phyloP scores from a whole-genome alignment of 2,113 vertebrate genomes.

The Hyperoodon ampullatus region DNA sequence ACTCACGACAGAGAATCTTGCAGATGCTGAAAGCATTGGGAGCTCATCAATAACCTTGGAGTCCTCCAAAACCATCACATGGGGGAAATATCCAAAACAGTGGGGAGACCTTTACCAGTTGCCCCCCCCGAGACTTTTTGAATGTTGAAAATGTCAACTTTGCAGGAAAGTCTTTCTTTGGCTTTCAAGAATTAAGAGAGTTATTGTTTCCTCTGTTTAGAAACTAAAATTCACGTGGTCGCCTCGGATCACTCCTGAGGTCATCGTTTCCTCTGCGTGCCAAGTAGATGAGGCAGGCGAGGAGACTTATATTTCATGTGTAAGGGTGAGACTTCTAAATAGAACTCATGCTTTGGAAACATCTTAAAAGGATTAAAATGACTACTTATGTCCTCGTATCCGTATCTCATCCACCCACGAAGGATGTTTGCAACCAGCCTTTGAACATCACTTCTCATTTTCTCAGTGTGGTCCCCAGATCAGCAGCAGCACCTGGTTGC shows the following conservation, averaged over 20 bases:
- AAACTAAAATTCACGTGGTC: not conserved
- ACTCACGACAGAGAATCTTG: not conserved
- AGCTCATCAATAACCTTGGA: not conserved
- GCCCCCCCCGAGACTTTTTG: not conserved
- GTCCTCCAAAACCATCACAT: not conserved
- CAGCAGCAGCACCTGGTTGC: not conserved
- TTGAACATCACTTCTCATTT: not conserved
- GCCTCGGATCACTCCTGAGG: not conserved
- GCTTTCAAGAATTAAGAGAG: not conserved
- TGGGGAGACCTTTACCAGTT: not conserved
- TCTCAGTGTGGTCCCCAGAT: not conserved
- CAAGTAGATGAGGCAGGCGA: not conserved
- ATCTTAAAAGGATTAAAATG: not conserved
- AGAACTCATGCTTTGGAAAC: not conserved
- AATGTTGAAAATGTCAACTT: not conserved
- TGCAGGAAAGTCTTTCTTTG: not conserved
- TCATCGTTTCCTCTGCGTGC: rapidly evolving
- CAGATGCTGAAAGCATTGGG: not conserved
- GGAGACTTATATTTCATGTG: not conserved
- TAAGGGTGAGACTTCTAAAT: not conserved
- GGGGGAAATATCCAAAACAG: not conserved
- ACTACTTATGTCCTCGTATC: not conserved
- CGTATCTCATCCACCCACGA: not conserved
- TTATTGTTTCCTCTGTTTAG: not conserved
- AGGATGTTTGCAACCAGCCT: not conserved